Base-by-base conservation (phyloP, 2,113 vertebrate genomes). In the Neolamprologus caudopunctatus region DNA sequence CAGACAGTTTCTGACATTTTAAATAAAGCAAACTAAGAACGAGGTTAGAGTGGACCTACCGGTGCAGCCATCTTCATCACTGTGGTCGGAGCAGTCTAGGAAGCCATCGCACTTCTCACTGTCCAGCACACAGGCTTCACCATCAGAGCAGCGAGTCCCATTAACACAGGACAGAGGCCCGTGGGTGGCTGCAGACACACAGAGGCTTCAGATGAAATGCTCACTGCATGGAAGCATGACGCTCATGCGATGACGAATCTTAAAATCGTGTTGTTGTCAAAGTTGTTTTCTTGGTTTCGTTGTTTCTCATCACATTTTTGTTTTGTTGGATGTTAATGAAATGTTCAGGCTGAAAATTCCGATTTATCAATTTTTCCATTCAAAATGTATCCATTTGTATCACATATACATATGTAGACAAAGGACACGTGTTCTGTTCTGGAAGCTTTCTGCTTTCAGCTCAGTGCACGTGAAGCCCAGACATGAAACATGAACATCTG, bases 81-180 rank as follows among this genome's bases (percentile, higher is more conserved):
- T 99, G 95, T 97, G 96, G 33, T 99, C 99, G 0, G 97, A 98
- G 85, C 98, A 99, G 96, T 99, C 98, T 91, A 99, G 95, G 61
- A 97, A 99, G 3, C 98, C 98, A 0, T 99, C 99, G 0, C 99
- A 99, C 8, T 95, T 93, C 94, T 99, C 98, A 0, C 96, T 91
- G 78, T 95, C 93, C 86, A 95, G 24, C 26, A 99, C 86, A 40
- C 99, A 99, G 17, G 97, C 96, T 83, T 99, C 98, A 0, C 97
- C 97, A 0, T 99, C 98, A 75, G 97, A 96, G 2, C 99, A 99
- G 78, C 96, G 97, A 4, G 96, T 96, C 4, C 96, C 96, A 4
- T 97, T 97, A 1, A 93, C 91, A 78, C 99, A 99, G 0, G 83
- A 80, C 93, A 98, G 88, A 24, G 97, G 96, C 79, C 97, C 96